phyloP scores from a whole-genome alignment of 2,888 invertebrate genomes.

The Drosophila trichaetosa region DNA sequence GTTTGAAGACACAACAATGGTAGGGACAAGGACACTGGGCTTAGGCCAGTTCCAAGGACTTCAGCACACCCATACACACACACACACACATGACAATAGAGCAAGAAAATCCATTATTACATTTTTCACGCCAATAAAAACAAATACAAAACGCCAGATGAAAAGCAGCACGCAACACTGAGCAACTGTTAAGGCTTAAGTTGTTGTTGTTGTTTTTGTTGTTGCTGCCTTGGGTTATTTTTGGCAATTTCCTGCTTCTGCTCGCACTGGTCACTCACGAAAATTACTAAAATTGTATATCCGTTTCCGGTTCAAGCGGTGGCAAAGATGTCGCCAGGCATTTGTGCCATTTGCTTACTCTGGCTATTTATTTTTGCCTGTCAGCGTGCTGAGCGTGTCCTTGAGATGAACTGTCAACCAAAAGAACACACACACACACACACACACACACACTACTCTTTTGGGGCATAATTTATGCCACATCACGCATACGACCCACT shows the following conservation, averaged over 20 bases:
- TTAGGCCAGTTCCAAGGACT: slow-evolving; percentile 33
- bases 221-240: slow-evolving; percentile 34
- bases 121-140: slow-evolving; percentile 81
- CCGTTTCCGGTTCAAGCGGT: slow-evolving; percentile 69
- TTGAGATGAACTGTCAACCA: slow-evolving; percentile 21
- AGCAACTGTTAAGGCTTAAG: slow-evolving; percentile 57
- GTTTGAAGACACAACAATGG: slow-evolving; percentile 34
- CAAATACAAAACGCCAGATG: slow-evolving; percentile 66
- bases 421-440: not conserved
- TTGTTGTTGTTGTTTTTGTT: slow-evolving; percentile 25
- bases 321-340: slow-evolving; percentile 46
- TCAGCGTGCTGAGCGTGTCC: slow-evolving; percentile 35
- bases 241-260: slow-evolving; percentile 63
- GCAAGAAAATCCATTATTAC: slow-evolving; percentile 67
- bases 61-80: slow-evolving; percentile 21
- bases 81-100: slow-evolving; percentile 4
- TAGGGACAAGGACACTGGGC: slow-evolving; percentile 18
- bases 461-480: slow-evolving; percentile 64
- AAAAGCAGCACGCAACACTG: slow-evolving; percentile 35
- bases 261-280: slow-evolving; percentile 65
- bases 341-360: slow-evolving; percentile 40
- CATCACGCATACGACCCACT: slow-evolving; percentile 61
- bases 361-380: slow-evolving; percentile 54
- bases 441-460: slow-evolving; percentile 6
- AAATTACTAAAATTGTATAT: slow-evolving; percentile 78